Evolutionary conservation across 2,113 vertebrate species (phyloP).

Genomic region (Saguinus midas): DNA sequence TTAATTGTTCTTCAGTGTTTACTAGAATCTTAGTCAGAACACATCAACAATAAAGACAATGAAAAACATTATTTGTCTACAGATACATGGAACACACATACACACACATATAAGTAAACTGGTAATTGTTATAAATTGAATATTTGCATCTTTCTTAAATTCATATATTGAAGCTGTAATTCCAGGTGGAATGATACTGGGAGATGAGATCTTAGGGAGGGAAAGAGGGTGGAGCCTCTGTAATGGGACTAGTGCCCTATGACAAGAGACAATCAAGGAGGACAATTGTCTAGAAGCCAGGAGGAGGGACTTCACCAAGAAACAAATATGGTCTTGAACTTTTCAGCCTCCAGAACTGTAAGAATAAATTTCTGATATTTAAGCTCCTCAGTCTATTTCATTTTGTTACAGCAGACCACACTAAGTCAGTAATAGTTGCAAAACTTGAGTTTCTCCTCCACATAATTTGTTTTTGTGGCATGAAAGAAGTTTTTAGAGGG

Average conservation of each 20-base stretch:
- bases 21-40: background rate
- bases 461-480: background rate
- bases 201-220: background rate
- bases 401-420: background rate
- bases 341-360: background rate
- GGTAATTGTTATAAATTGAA: background rate
- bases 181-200: background rate
- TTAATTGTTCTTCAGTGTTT: background rate
- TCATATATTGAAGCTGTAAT: background rate
- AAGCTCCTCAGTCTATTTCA: background rate
- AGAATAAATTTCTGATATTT: background rate
- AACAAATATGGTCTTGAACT: background rate
- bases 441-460: background rate
- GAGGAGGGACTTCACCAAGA: background rate
- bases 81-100: background rate
- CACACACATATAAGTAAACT: background rate
- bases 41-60: background rate
- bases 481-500: background rate
- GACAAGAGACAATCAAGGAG: background rate
- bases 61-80: background rate
- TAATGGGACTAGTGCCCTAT: accelerated
- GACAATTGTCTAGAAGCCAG: background rate
- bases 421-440: background rate
- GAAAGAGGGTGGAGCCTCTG: background rate
- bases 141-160: background rate